Conservation (phyloP, 2,113 vertebrate species). For the Okapia johnstoni region DNA sequence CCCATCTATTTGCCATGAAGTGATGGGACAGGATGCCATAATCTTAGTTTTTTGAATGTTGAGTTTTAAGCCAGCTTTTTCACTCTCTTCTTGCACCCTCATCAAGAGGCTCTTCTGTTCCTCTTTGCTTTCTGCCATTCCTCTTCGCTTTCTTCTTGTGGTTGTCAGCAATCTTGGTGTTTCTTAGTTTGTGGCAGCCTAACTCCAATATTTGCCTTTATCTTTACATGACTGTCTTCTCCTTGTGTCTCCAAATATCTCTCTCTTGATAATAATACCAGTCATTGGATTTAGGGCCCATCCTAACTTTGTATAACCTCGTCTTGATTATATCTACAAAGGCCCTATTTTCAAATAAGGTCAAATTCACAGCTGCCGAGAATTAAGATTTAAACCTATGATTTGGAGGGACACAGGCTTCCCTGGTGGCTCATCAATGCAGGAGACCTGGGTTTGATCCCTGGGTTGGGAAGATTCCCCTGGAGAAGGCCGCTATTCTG, state of each 20-base stretch:
- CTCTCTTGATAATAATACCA: not conserved
- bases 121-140: not conserved
- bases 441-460: not conserved
- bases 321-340: not conserved
- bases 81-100: not conserved
- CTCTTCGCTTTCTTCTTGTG: not conserved
- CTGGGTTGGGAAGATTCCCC: not conserved
- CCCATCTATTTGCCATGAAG: not conserved
- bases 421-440: not conserved
- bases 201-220: not conserved
- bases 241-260: not conserved
- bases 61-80: not conserved
- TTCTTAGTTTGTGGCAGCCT: not conserved
- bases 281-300: not conserved
- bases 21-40: not conserved
- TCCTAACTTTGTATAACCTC: not conserved
- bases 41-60: not conserved
- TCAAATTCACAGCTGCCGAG: not conserved
- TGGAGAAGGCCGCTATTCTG: not conserved
- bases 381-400: not conserved
- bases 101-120: not conserved
- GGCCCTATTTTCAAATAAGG: not conserved
- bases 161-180: not conserved
- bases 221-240: not conserved
- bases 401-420: not conserved